A percentile compares a stretch with the other conserved stretches of the same genome.
Evolutionary conservation across 2,888 invertebrate genomes (phyloP).

Genomic region (Lumbricus terrestris): DNA sequence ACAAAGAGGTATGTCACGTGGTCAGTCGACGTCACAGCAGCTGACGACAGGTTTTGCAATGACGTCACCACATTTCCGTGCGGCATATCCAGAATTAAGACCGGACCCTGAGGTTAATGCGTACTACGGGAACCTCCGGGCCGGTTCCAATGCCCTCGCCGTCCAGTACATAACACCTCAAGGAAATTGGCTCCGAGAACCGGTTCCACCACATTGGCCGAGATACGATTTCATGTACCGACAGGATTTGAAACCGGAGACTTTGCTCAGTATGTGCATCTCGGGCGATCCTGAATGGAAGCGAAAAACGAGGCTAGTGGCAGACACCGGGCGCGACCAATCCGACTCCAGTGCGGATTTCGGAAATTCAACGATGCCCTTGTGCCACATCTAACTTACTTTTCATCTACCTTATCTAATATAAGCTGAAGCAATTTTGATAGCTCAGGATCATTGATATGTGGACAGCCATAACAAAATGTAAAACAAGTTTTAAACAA

Average conservation of each 20-base stretch:
- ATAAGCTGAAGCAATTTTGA: not conserved
- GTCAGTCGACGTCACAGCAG: not conserved
- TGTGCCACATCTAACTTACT: not conserved
- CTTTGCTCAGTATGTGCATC: not conserved
- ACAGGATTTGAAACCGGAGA: not conserved
- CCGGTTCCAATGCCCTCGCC: not conserved
- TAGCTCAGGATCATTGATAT: not conserved
- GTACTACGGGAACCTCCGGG: not conserved
- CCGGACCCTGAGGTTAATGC: not conserved
- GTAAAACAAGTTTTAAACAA: not conserved
- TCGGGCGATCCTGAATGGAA: not conserved
- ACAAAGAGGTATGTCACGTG: not conserved
- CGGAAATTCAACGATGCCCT: not conserved
- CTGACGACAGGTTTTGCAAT: not conserved
- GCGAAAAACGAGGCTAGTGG: not conserved
- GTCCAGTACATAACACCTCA: not conserved
- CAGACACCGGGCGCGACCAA: not conserved
- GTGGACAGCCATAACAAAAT: not conserved
- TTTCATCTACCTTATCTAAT: not conserved
- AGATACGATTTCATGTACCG: not conserved
- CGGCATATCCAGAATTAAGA: not conserved
- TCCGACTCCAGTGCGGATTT: not conserved
- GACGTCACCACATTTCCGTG: not conserved
- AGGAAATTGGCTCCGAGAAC: not conserved
- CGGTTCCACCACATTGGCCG: not conserved